A percentile compares a stretch with the other conserved stretches of the same genome.
Evolutionary conservation across 2,113 vertebrate species (phyloP).

Genomic region (human): GRCh38 chr4:21371501-21372000

Average conservation of each 20-base stretch:
- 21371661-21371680: background rate
- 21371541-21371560: background rate
- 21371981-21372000: background rate
- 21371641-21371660: background rate
- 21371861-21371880: background rate
- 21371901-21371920: background rate
- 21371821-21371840: background rate
- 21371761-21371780: slow-evolving; percentile 4
- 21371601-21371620: background rate
- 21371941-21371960: background rate
- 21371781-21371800: slow-evolving; percentile 26
- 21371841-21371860: background rate
- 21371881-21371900: background rate
- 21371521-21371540: background rate
- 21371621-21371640: background rate
- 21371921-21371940: background rate
- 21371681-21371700: background rate
- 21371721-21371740: background rate
- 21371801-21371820: slow-evolving; percentile 53
- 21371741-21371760: background rate
- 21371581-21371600: background rate
- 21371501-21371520: background rate
- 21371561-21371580: background rate
- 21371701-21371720: background rate
- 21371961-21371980: background rate